Evolutionary conservation across 1,140 invertebrate genomes (phyloP), one percentile per base, ranked within the genome.

Genomic region (Trachelipus rathkii): DNA sequence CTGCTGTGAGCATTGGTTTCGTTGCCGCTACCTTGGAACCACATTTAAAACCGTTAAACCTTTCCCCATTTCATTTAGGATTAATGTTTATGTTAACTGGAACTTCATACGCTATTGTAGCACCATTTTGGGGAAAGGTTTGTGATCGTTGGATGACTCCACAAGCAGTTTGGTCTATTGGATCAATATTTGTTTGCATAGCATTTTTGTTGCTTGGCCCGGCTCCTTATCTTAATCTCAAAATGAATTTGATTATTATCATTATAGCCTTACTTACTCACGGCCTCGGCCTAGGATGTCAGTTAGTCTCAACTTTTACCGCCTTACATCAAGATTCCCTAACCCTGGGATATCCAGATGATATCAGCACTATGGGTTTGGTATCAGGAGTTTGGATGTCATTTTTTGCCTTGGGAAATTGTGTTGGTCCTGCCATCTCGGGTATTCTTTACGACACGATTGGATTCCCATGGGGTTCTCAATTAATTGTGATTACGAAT

Each of bases 61-160:
- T 95, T 72, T 90, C 81, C n/a, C 92, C 93, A 0, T 88, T 93
- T 10, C 83, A 93, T 9, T 85, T 95, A 44, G 94, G 93, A 0
- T 83, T 94, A 15, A 92, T 95, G 89, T 96, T 96, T 84, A 89
- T 96, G 13, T 91, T 95, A 66, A 94, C 93, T 82, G 93, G 94
- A 4, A 93, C 91, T 0, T 89, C 91, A 11, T 96, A 95, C 84
- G 93, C 93, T 0, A 60, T 92, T 0, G 91, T 91, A 0, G 92
- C 93, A 0, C 93, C 94, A 0, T 85, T 86, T 10, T 95, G 91
- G 90, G 93, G 94, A 33, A 91, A 89, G 88, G 79, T 94, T 0
- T 93, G 92, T 82, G 93, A 94, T 83, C 89, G 88, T 73, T 81
- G 85, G 10, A 82, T 89, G 3, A 86, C 87, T 46, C 91, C 92